phyloP scores from a whole-genome alignment of 2,797 vertebrate species.

The Morus bassanus region DNA sequence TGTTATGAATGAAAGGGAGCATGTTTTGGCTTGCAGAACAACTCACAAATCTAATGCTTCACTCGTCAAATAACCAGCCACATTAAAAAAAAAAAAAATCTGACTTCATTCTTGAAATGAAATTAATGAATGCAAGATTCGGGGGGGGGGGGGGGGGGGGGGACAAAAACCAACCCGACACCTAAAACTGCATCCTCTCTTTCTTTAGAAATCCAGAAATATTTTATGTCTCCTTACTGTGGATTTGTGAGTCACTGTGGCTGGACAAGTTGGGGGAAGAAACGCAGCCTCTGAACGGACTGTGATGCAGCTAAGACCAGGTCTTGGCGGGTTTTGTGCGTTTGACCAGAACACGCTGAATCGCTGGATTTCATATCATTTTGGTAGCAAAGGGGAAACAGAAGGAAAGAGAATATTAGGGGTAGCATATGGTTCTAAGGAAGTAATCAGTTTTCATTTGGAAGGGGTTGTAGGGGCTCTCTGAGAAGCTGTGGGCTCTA shows the following conservation, averaged over 20 bases:
- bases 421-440: background rate
- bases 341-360: background rate
- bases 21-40: slow-evolving; percentile 72
- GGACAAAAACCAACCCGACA: accelerated
- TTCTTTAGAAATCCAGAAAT: background rate
- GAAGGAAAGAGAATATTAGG: background rate
- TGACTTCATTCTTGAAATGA: slow-evolving; percentile 44
- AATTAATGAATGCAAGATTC: background rate
- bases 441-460: background rate
- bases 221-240: background rate
- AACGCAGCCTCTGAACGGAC: background rate
- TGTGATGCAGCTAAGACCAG: background rate
- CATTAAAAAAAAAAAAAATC: background rate
- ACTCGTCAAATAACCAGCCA: slow-evolving; percentile 40
- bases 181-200: background rate
- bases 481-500: background rate
- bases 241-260: background rate
- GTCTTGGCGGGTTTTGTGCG: background rate
- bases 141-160: too few relatives aligned
- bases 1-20: slow-evolving; percentile 67
- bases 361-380: background rate
- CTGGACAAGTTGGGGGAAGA: background rate
- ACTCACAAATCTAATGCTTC: slow-evolving; percentile 43
- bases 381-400: background rate
- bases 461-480: background rate